phyloP scores from a whole-genome alignment of 2,888 invertebrate species.

The Latrodectus elegans region DNA sequence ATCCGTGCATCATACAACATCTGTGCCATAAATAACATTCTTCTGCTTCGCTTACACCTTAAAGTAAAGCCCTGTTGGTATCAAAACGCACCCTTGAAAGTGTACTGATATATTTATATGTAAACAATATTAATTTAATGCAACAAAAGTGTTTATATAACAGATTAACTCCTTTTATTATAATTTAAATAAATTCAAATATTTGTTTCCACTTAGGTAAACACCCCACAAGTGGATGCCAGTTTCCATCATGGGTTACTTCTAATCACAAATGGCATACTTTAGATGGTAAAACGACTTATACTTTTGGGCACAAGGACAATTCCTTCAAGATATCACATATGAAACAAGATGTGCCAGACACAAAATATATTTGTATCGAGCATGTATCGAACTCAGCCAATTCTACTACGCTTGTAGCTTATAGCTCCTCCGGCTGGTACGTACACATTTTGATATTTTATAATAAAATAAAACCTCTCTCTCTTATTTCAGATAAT shows the following conservation, averaged over 20 bases:
- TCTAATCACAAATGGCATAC: constrained; percentile 70
- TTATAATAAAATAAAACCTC: background rate
- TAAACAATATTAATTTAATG: too few species aligned
- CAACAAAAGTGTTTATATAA: too few species aligned
- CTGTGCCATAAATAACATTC: too few species aligned
- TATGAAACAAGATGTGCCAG: constrained; percentile 33
- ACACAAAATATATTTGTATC: constrained; percentile 69
- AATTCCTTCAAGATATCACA: constrained; percentile 64
- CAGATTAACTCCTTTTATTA: background rate
- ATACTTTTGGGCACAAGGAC: constrained; percentile 67
- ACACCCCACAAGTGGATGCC: constrained; percentile 80
- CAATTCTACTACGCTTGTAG: constrained; percentile 75
- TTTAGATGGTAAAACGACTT: constrained; percentile 69
- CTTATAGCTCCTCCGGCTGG: constrained; percentile 71
- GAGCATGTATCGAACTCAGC: constrained; percentile 42
- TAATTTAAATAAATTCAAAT: background rate
- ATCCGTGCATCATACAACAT: too few species aligned
- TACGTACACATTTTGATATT: constrained; percentile 67
- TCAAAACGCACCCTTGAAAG: too few species aligned
- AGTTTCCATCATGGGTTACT: constrained; percentile 70
- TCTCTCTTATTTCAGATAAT: background rate
- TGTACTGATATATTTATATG: too few species aligned
- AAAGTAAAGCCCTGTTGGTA: too few species aligned
- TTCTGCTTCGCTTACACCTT: too few species aligned
- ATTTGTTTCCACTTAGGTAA: constrained; percentile 78